Conservation (phyloP, 2,113 vertebrate genomes). For the Cinclus mexicanus region DNA sequence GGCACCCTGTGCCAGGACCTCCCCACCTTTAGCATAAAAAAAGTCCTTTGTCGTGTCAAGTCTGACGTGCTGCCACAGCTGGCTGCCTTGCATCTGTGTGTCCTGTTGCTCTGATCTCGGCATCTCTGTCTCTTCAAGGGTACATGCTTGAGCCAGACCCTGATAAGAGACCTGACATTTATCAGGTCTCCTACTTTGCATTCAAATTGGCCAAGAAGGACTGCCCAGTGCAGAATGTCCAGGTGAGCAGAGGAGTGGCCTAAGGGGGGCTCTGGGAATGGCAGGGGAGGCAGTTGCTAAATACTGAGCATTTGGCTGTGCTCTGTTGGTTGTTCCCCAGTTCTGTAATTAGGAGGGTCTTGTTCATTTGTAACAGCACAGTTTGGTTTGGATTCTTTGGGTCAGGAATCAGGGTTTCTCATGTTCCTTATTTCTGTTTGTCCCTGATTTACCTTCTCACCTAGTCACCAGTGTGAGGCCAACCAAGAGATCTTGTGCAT, state of each 20-base stretch:
- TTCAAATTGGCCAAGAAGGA: constrained; percentile 91
- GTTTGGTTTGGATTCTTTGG: not conserved
- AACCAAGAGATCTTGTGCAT: not conserved
- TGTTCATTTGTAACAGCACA: not conserved
- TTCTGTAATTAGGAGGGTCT: not conserved
- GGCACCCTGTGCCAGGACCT: not conserved
- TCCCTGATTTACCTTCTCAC: not conserved
- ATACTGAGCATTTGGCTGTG: not conserved
- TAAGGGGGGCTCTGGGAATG: not conserved
- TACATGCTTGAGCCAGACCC: constrained; percentile 98
- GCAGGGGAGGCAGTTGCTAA: not conserved
- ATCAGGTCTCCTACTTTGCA: constrained; percentile 94
- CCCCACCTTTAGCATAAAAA: not conserved
- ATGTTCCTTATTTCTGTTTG: not conserved
- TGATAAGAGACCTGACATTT: constrained; percentile 94
- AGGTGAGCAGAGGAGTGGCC: constrained; percentile 76
- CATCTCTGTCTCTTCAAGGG: constrained; percentile 63
- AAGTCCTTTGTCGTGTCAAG: rapidly evolving
- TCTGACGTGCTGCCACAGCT: not conserved
- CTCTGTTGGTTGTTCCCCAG: not conserved
- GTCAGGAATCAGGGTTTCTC: not conserved
- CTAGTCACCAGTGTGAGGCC: not conserved
- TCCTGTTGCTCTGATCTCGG: not conserved
- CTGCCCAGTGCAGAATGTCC: constrained; percentile 87
- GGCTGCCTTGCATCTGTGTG: not conserved